phyloP scores from a whole-genome alignment of 2,113 vertebrate species.

The Psilopsiagon aurifrons region DNA sequence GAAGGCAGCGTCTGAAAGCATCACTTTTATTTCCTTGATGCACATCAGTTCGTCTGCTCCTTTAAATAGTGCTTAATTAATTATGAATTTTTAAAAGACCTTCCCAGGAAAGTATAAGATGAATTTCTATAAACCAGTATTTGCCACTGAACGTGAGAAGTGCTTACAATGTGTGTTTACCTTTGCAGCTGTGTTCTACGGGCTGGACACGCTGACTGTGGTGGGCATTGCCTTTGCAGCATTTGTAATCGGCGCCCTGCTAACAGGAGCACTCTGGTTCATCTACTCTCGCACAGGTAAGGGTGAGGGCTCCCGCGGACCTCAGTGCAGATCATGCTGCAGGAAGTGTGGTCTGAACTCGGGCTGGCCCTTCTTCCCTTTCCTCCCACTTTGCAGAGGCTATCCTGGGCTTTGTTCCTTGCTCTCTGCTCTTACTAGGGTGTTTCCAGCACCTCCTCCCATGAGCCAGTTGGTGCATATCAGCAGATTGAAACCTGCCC shows the following conservation, averaged over 20 bases:
- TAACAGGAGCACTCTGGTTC: constrained; percentile 94
- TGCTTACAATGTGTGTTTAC: not conserved
- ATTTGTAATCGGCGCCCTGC: constrained; percentile 91
- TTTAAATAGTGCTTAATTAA: not conserved
- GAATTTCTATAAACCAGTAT: rapidly evolving
- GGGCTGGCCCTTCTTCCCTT: not conserved
- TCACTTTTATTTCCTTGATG: not conserved
- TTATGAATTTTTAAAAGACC: not conserved
- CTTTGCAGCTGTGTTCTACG: constrained; percentile 76
- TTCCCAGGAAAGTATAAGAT: not conserved
- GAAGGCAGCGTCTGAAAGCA: constrained; percentile 1
- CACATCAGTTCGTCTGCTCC: not conserved
- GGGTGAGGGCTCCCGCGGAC: not conserved
- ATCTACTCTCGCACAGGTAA: constrained; percentile 96
- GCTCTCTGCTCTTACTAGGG: not conserved
- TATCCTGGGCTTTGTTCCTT: not conserved
- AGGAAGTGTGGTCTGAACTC: not conserved
- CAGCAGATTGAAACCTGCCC: not conserved
- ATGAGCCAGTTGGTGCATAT: rapidly evolving
- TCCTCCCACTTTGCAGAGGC: not conserved
- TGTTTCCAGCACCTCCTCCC: not conserved
- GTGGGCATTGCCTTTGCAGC: constrained; percentile 95
- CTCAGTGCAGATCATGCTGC: not conserved
- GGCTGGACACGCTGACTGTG: constrained; percentile 90
- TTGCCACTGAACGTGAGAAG: not conserved